Percentiles rank a stretch among this genome's conserved stretches.
These are phyloP conservation scores for Drosophila macrospina DNA, from an alignment of 2,888 invertebrate species.

Conservation along the genomic window DNA sequence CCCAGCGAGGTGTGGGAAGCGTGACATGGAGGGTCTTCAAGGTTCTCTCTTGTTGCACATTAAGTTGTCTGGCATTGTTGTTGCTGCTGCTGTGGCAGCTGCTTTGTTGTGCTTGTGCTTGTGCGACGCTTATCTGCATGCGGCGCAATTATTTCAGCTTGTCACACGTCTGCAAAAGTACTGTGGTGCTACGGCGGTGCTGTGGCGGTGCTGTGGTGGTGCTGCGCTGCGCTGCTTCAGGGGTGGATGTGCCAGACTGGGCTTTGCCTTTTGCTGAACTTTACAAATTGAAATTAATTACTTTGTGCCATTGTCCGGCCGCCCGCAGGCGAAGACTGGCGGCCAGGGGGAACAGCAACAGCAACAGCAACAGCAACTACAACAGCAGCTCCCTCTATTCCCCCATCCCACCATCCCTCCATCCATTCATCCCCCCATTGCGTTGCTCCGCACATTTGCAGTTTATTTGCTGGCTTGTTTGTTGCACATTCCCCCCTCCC, in stretches of 20 bases:
- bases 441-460: constrained; percentile 14
- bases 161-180: constrained; percentile 57
- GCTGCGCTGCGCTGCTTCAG: too few species aligned
- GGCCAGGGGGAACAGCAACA: constrained; percentile 5
- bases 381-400: background rate
- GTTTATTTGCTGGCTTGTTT: constrained; percentile 33
- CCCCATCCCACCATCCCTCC: background rate
- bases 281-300: constrained; percentile 83
- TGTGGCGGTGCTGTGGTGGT: background rate
- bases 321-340: background rate
- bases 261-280: constrained; percentile 68
- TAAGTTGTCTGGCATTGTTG: constrained; percentile 64
- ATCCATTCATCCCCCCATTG: too few species aligned
- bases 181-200: background rate
- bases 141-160: constrained; percentile 77
- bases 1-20: background rate
- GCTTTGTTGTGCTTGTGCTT: constrained; percentile 44
- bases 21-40: constrained; percentile 28
- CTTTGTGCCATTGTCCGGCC: constrained; percentile 64
- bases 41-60: constrained; percentile 52
- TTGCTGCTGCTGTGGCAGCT: constrained; percentile 54
- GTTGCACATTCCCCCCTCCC: background rate
- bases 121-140: constrained; percentile 71
- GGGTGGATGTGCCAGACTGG: constrained; percentile 1
- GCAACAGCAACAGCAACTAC: constrained; percentile 11